These are phyloP conservation scores for Formica exsecta DNA, from an alignment of 1,140 invertebrate species.

Conservation along the genomic window DNA sequence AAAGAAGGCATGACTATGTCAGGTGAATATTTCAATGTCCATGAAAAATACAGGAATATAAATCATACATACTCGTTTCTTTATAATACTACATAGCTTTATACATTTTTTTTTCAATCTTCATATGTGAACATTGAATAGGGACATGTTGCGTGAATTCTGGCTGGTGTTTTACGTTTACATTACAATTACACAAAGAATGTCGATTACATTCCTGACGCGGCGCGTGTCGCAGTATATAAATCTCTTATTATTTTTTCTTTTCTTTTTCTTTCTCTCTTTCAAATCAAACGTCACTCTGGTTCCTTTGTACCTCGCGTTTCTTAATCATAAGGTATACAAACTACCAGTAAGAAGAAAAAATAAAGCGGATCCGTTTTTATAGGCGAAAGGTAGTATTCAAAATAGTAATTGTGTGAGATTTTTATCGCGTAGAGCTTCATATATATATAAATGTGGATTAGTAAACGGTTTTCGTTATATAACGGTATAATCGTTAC, in stretches of 20 bases:
- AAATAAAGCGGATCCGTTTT: conserved; percentile 41
- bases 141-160: conserved; percentile 38
- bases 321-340: conserved; percentile 22
- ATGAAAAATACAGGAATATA: conserved; percentile 19
- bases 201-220: conserved; percentile 38
- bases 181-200: conserved; percentile 49
- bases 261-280: background rate
- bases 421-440: background rate
- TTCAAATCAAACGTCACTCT: conserved; percentile 21
- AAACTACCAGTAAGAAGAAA: conserved; percentile 15
- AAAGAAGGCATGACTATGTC: background rate
- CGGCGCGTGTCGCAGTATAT: conserved; percentile 14
- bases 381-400: conserved; percentile 24
- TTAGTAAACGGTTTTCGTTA: conserved; percentile 8
- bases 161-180: conserved; percentile 44
- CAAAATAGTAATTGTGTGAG: conserved; percentile 32
- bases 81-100: conserved; percentile 56
- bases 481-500: conserved; percentile 13
- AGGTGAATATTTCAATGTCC: conserved; percentile 6
- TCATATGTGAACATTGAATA: conserved; percentile 30
- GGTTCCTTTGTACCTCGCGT: conserved; percentile 41
- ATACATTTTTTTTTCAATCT: conserved; percentile 48
- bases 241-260: conserved; percentile 2
- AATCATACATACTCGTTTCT: conserved; percentile 36
- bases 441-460: conserved; percentile 10